Evolutionary conservation across 92 coral and sea anemone genomes (phyloP), one percentile per base, ranked within the genome.

Genomic region (Plumapathes pennacea): DNA sequence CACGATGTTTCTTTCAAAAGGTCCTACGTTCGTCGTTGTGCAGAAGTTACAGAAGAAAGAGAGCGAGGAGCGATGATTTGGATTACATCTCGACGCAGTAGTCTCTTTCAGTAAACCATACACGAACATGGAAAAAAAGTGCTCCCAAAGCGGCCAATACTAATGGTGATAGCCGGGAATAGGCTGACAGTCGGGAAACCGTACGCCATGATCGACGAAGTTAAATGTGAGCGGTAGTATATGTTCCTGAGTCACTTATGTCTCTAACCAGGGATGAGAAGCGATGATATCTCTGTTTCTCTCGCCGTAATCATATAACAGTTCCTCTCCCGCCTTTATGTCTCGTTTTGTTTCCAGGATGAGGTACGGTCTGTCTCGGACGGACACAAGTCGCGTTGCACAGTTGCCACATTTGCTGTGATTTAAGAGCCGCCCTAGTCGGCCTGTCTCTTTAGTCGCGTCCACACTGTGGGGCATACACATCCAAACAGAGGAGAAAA

Each of bases 371-470:
- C 10, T 67, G 52, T 84, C 90, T 32, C 64, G 70, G 51, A 92
- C 74, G 19, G 78, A 50, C 36, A 72, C 78, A n/a, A 84, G 54
- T 42, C 75, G 88, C 28, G 98, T 92, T 38, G 75, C 79, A 57
- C 98, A 92, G 80, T 92, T 92, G 12, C 97, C 98, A 32, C 78
- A 28, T 62, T 65, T 80, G 51, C 99, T 94, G 85, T 94, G 99
- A 56, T 94, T 94, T 42, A 94, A 72, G n/a, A 94, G 68, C 54
- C 99, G 50, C 10, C 99, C 99, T 25, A 89, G 77, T 40, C 95
- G 76, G 14, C 82, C 95, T 30, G 88, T 82, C 49, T 94, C 99
- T 23, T 77, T 74, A 1, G 99, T 94, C 7, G 96, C 99, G 81
- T 94, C 99, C 50, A 94, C 86, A 77, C 99, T 92, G 67, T 10